Conservation (phyloP, 2,797 vertebrate species). For the Gadopsis bispinosus region DNA sequence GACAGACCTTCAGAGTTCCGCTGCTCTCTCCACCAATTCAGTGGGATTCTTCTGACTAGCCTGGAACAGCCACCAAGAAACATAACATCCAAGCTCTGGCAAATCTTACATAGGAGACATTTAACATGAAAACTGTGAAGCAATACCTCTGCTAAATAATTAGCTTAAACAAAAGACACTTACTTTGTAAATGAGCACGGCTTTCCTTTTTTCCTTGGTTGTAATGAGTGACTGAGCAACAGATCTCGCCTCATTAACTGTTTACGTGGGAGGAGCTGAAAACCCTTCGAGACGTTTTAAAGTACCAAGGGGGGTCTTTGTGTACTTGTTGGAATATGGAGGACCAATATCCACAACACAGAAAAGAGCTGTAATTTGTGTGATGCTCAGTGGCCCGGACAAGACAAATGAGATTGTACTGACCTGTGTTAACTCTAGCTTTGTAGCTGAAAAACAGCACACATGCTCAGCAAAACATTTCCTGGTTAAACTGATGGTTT, state of each 20-base stretch:
- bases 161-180: background rate
- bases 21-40: too few relatives aligned
- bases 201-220: background rate
- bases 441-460: constrained; percentile 1
- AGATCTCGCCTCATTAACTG: constrained; percentile 36
- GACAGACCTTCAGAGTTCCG: too few relatives aligned
- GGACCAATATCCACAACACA: constrained; percentile 16
- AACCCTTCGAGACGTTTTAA: constrained; percentile 11
- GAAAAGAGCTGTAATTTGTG: constrained; percentile 2
- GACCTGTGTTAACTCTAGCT: constrained; percentile 1
- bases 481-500: constrained; percentile 23
- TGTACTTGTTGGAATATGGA: background rate
- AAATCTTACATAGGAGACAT: too few relatives aligned
- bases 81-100: too few relatives aligned
- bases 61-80: background rate
- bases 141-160: constrained; percentile 9
- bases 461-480: constrained; percentile 26
- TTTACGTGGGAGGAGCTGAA: constrained; percentile 11
- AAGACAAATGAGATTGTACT: constrained; percentile 13
- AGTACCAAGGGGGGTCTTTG: constrained; percentile 16
- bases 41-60: background rate
- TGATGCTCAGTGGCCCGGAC: constrained; percentile 9
- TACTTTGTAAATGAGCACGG: constrained; percentile 4
- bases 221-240: constrained; percentile 29
- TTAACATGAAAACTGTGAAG: background rate